Percentiles rank a stretch among this genome's conserved stretches.
These are phyloP conservation scores for Phoenicopterus ruber DNA, from an alignment of 2,113 vertebrate species.

Conservation along the genomic window DNA sequence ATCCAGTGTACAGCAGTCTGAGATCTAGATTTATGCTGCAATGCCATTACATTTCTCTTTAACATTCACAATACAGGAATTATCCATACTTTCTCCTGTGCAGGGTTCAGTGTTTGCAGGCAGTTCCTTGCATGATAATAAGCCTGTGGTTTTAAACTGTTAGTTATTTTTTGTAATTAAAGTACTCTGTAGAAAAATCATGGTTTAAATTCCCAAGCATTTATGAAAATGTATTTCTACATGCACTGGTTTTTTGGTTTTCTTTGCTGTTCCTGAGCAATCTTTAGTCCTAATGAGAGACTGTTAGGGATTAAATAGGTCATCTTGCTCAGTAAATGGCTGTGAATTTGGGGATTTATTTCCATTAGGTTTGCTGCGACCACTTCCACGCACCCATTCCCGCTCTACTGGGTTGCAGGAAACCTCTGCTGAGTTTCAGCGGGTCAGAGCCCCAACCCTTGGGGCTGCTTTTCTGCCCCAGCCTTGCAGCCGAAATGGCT, in stretches of 20 bases:
- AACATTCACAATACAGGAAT: constrained; percentile 21
- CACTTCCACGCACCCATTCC: background rate
- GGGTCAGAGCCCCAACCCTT: background rate
- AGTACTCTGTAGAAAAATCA: background rate
- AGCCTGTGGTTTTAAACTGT: background rate
- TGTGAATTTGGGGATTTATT: background rate
- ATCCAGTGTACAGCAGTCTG: background rate
- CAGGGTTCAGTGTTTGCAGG: background rate
- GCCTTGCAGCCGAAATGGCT: background rate
- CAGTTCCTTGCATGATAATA: constrained; percentile 2
- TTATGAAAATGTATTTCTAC: background rate
- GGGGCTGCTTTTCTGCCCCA: background rate
- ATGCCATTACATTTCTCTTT: background rate
- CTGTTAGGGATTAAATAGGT: background rate
- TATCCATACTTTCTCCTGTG: background rate
- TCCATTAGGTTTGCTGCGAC: background rate
- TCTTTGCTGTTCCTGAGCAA: background rate
- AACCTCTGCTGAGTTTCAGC: background rate
- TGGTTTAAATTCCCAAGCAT: background rate
- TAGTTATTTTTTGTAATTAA: background rate
- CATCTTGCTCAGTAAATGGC: background rate
- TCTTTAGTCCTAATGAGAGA: background rate
- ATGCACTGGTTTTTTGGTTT: background rate
- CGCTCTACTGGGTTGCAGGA: fast-evolving
- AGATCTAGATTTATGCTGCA: background rate